These are phyloP conservation scores for Koerneria pararmatus DNA, from an alignment of 2,888 invertebrate species.

Conservation along the genomic window DNA sequence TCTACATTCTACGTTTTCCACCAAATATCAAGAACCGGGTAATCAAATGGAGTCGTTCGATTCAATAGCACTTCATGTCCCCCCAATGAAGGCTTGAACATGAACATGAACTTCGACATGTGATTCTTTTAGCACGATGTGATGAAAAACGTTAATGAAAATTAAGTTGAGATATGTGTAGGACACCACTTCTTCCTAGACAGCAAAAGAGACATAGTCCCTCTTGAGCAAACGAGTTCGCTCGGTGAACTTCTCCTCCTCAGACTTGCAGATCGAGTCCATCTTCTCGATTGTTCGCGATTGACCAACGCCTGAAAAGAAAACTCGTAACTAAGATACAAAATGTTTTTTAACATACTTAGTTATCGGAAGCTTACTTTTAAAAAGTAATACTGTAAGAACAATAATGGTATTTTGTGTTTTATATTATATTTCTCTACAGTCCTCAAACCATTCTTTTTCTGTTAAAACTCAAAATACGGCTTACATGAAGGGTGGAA, in stretches of 20 bases:
- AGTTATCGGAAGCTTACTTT: no score
- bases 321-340: not conserved
- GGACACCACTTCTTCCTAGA: constrained; percentile 21
- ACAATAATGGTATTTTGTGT: no score
- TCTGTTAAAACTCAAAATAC: not conserved
- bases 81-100: not conserved
- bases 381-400: no score
- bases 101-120: not conserved
- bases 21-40: no score
- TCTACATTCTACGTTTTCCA: no score
- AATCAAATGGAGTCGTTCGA: not conserved
- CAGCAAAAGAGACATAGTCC: constrained; percentile 54
- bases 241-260: constrained; percentile 48
- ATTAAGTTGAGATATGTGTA: not conserved
- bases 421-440: no score
- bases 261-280: constrained; percentile 52
- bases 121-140: not conserved
- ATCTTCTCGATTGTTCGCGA: constrained; percentile 57
- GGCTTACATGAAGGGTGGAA: constrained; percentile 49
- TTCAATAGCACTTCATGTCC: not conserved
- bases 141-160: not conserved
- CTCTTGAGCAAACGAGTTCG: constrained; percentile 48
- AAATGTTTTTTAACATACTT: no score
- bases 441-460: no score
- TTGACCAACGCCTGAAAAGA: constrained; percentile 51